These are phyloP conservation scores for Pluvianellus socialis DNA, from an alignment of 2,113 vertebrate genomes.

Conservation along the genomic window DNA sequence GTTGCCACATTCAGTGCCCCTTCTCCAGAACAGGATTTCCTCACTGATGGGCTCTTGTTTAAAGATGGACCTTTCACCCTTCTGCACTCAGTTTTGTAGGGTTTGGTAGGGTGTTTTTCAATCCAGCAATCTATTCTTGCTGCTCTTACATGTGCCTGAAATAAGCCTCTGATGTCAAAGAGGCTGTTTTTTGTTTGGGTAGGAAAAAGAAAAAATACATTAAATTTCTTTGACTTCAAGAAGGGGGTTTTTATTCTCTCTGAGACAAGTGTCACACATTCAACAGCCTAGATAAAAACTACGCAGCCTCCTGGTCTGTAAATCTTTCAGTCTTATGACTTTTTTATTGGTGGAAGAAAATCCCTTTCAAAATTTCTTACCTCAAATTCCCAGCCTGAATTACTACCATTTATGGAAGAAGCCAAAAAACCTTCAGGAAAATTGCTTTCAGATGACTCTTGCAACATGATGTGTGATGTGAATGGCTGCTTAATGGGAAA, in stretches of 20 bases:
- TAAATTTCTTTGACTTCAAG: background rate
- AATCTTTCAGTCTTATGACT: background rate
- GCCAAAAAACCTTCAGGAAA: background rate
- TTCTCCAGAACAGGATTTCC: background rate
- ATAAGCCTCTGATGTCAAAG: background rate
- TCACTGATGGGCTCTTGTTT: background rate
- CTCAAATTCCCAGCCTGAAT: background rate
- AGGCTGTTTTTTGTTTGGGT: background rate
- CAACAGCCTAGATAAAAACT: background rate
- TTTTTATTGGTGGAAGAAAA: background rate
- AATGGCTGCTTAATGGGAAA: background rate
- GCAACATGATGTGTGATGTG: background rate
- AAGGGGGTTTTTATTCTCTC: background rate
- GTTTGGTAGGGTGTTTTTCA: background rate
- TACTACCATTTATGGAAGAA: background rate
- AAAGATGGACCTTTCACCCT: background rate
- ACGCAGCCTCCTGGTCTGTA: background rate
- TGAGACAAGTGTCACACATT: background rate
- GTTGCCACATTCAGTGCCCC: background rate
- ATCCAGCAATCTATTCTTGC: background rate
- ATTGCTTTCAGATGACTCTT: background rate
- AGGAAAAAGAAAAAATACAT: background rate
- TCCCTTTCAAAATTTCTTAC: background rate
- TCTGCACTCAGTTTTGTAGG: background rate
- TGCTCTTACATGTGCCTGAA: background rate